phyloP scores from a whole-genome alignment of 35 echinoderm and acorn worm species.

The Acanthaster planci region DNA sequence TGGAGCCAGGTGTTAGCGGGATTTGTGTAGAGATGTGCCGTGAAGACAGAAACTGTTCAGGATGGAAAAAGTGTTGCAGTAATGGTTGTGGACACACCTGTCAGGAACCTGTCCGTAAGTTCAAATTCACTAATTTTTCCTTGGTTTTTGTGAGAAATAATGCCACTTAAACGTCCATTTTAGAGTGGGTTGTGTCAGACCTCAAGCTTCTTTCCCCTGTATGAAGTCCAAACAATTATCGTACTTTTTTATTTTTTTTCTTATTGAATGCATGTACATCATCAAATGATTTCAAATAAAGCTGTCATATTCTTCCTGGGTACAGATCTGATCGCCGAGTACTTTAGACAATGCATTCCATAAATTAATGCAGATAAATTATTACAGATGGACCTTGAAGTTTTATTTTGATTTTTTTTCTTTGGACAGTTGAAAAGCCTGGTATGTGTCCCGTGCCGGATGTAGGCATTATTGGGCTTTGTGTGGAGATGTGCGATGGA shows the following conservation, averaged over 20 bases:
- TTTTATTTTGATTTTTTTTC: background rate
- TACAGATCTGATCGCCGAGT: background rate
- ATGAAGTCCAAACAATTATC: no score
- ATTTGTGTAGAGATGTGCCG: constrained; percentile 55
- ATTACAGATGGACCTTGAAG: background rate
- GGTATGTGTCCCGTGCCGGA: background rate
- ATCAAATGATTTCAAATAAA: no score
- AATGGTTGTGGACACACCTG: constrained; percentile 70
- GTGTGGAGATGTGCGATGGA: constrained; percentile 35
- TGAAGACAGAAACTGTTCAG: constrained; percentile 43
- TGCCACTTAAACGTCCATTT: no score
- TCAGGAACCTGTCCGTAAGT: background rate
- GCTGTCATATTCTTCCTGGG: no score
- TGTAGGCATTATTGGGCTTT: constrained; percentile 22
- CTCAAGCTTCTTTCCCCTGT: no score
- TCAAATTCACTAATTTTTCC: no score
- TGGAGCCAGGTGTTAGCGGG: background rate
- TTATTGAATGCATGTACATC: no score
- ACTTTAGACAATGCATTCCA: background rate
- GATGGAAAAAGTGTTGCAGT: constrained; percentile 55
- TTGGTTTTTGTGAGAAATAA: no score
- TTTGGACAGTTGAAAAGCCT: background rate
- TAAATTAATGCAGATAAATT: background rate
- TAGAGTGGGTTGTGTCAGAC: no score
- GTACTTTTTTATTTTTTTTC: no score